Evolutionary conservation across 2,113 vertebrate species (phyloP).

Genomic region (Microcebus jonahi): DNA sequence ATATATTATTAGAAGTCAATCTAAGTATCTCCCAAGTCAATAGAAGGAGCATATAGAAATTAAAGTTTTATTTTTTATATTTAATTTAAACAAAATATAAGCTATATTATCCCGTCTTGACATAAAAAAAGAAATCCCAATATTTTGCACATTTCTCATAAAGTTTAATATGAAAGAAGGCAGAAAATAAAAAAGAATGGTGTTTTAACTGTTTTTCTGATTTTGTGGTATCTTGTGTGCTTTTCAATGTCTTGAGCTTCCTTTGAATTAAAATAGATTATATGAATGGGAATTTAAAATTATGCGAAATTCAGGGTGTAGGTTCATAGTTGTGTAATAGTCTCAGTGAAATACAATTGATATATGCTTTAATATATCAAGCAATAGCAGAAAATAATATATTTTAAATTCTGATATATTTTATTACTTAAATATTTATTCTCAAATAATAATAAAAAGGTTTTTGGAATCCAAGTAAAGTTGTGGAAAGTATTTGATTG

Average conservation of each 20-base stretch:
- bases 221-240: neutral
- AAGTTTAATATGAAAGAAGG: neutral
- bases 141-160: neutral
- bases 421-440: constrained; percentile 13
- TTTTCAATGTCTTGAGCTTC: neutral
- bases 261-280: neutral
- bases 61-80: neutral
- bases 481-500: neutral
- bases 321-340: neutral
- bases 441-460: neutral
- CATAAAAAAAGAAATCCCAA: neutral
- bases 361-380: neutral
- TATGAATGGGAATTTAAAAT: neutral
- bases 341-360: neutral
- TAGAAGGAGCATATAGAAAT: neutral
- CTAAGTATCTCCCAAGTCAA: neutral
- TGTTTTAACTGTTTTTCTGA: neutral
- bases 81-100: neutral
- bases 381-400: neutral
- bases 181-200: neutral
- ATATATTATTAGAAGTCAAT: neutral
- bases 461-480: neutral
- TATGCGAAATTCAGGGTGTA: neutral
- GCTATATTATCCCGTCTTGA: neutral
- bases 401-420: neutral